These are phyloP conservation scores for Chloroceryle amazona DNA, from an alignment of 2,797 vertebrate genomes.

Conservation along the genomic window DNA sequence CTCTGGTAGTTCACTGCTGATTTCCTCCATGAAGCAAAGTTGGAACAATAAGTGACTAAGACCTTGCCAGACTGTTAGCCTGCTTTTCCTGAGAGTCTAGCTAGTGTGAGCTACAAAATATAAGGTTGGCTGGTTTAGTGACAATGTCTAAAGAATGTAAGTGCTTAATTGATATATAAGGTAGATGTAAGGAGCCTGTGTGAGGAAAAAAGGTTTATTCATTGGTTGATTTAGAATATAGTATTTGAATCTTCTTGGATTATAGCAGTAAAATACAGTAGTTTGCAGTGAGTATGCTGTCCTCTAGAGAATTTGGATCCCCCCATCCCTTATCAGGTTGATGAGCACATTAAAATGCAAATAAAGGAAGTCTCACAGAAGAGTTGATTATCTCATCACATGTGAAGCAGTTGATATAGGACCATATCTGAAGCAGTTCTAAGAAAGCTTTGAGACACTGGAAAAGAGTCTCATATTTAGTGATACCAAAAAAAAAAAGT, in stretches of 20 bases:
- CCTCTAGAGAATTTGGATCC: not conserved
- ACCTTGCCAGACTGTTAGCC: not conserved
- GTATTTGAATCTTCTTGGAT: not conserved
- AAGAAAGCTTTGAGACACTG: not conserved
- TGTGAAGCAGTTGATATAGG: not conserved
- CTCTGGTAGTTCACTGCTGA: not conserved
- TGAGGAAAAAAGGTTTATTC: not conserved
- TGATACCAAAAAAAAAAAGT: not conserved
- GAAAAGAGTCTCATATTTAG: not conserved
- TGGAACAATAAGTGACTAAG: not conserved
- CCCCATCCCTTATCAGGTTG: not conserved
- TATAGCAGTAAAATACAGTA: not conserved
- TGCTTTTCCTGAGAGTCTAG: not conserved
- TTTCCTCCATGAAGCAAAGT: not conserved
- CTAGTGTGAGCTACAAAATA: not conserved
- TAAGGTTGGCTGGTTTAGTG: not conserved
- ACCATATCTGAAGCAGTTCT: not conserved
- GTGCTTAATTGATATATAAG: not conserved
- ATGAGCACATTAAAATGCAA: conserved; percentile 45
- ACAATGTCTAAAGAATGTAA: not conserved
- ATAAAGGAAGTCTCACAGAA: not conserved
- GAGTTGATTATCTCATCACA: conserved; percentile 11
- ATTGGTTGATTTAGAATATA: not conserved
- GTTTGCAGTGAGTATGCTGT: not conserved
- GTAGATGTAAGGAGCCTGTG: not conserved